A percentile compares a stretch with the other conserved stretches of the same genome.
phyloP scores from a whole-genome alignment of 1,140 invertebrate species.

The Drosophila elegans region DNA sequence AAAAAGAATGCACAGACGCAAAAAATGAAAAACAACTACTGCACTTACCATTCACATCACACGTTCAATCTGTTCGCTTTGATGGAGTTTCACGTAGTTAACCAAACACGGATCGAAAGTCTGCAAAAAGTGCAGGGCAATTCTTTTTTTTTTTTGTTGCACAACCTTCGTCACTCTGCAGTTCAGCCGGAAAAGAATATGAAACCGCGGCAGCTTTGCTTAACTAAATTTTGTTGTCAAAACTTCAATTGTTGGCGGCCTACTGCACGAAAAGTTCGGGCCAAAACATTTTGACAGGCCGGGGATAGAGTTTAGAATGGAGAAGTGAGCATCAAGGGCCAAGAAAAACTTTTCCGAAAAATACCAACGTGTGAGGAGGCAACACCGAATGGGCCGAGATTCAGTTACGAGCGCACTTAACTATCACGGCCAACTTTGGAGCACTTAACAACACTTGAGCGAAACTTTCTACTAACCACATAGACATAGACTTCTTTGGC shows the following conservation, averaged over 20 bases:
- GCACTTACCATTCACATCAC: slow-evolving; percentile 81
- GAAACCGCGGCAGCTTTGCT: slow-evolving; percentile 43
- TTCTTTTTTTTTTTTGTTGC: slow-evolving; percentile 18
- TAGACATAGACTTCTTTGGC: slow-evolving; percentile 31
- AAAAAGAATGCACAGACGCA: neutral
- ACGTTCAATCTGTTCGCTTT: slow-evolving; percentile 46
- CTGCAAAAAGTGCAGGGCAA: slow-evolving; percentile 29
- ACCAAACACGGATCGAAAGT: slow-evolving; percentile 40
- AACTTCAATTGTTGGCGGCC: slow-evolving; percentile 61
- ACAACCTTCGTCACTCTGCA: slow-evolving; percentile 30
- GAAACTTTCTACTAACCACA: slow-evolving; percentile 43
- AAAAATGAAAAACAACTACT: slow-evolving; percentile 32
- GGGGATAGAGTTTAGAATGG: slow-evolving; percentile 1
- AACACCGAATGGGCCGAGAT: slow-evolving; percentile 59
- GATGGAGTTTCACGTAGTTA: slow-evolving; percentile 40
- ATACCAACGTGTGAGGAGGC: slow-evolving; percentile 35
- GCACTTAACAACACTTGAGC: slow-evolving; percentile 74
- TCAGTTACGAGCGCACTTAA: slow-evolving; percentile 66
- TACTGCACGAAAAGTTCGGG: slow-evolving; percentile 34
- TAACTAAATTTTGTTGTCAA: slow-evolving; percentile 75
- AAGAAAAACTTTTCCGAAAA: slow-evolving; percentile 59
- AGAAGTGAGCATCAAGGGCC: slow-evolving; percentile 4
- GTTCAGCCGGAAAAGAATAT: slow-evolving; percentile 13
- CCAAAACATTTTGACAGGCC: slow-evolving; percentile 62
- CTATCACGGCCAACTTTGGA: slow-evolving; percentile 66